phyloP scores from a whole-genome alignment of 2,888 invertebrate genomes.

The Hartigia nigra region DNA sequence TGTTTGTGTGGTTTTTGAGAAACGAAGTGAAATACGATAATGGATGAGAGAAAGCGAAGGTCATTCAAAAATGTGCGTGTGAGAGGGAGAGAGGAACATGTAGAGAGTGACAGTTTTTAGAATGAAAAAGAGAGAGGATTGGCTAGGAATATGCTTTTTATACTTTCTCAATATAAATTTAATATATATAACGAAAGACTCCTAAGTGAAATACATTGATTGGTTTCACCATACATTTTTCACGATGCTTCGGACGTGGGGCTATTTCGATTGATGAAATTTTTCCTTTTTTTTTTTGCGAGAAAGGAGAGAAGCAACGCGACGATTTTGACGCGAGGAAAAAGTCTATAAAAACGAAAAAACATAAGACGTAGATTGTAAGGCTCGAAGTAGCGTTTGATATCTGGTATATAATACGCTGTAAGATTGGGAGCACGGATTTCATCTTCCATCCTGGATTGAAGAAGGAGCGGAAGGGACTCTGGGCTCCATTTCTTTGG shows the following conservation, averaged over 20 bases:
- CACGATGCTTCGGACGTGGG: not conserved
- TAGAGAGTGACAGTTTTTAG: not conserved
- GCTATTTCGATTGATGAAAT: not conserved
- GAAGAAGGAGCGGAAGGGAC: not conserved
- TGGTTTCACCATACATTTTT: constrained; percentile 4
- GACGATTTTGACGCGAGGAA: constrained; percentile 27
- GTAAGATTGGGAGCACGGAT: constrained; percentile 1
- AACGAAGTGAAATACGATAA: not conserved
- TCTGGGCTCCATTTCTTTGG: constrained; percentile 4
- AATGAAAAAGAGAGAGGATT: not conserved
- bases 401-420: constrained; percentile 14
- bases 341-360: constrained; percentile 26
- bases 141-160: constrained; percentile 8
- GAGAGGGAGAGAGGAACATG: not conserved
- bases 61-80: not conserved
- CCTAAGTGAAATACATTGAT: constrained; percentile 6
- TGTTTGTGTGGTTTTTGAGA: not conserved
- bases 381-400: constrained; percentile 8
- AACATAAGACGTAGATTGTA: constrained; percentile 11
- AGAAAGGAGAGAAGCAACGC: not conserved
- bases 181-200: constrained; percentile 9
- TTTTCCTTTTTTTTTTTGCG: not conserved
- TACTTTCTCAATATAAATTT: constrained; percentile 8
- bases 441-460: constrained; percentile 1
- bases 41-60: not conserved